phyloP scores from a whole-genome alignment of 2,113 vertebrate genomes.

The Mola mola region DNA sequence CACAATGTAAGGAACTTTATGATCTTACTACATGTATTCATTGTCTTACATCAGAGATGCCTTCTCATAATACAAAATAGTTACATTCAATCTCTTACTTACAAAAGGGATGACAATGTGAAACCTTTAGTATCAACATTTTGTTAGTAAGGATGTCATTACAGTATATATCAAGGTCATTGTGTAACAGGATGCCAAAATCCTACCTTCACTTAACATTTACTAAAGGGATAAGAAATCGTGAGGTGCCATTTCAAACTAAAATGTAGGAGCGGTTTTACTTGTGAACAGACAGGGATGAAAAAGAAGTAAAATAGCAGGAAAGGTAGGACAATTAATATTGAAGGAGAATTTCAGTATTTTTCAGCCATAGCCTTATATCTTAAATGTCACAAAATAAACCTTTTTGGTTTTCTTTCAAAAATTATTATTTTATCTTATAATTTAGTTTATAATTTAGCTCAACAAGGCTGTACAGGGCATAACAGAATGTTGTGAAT shows the following conservation, averaged over 20 bases:
- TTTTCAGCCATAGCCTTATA: too few relatives aligned
- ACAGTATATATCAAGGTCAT: constrained; percentile 5
- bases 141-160: constrained; percentile 38
- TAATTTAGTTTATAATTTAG: too few relatives aligned
- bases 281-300: neutral
- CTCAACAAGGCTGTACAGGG: too few relatives aligned
- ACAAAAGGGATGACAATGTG: constrained; percentile 6
- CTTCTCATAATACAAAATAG: constrained; percentile 28
- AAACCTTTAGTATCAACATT: constrained; percentile 32
- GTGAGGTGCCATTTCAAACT: constrained; percentile 15
- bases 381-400: neutral
- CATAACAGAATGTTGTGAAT: too few relatives aligned
- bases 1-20: neutral
- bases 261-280: neutral
- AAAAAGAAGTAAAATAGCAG: neutral
- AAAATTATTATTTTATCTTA: too few relatives aligned
- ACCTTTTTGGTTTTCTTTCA: neutral
- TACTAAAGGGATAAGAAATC: constrained; percentile 1
- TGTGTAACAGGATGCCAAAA: neutral
- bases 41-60: constrained; percentile 21
- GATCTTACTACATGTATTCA: constrained; percentile 29
- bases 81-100: constrained; percentile 57
- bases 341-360: too few relatives aligned
- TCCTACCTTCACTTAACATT: neutral
- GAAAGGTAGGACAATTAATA: too few relatives aligned